Conservation (phyloP, 2,797 vertebrate genomes). For the Sardinella longiceps region DNA sequence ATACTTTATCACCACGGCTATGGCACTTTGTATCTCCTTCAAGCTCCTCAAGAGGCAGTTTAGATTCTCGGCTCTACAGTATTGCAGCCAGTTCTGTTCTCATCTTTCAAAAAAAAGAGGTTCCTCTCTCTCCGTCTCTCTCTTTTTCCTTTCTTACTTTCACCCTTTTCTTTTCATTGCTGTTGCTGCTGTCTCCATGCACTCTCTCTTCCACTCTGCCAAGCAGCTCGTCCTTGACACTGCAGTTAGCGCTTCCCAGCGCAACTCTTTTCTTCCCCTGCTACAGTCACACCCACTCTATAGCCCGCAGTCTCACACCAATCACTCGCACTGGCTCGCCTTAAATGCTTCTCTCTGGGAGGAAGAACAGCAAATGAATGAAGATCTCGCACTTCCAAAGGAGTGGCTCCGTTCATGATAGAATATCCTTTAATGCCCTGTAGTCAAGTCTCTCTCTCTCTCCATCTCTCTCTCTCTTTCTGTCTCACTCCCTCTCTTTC, state of each 20-base stretch:
- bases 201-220: constrained; percentile 29
- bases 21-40: not conserved
- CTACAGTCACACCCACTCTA: constrained; percentile 41
- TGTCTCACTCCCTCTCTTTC: constrained; percentile 27
- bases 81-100: not conserved
- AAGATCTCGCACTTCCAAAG: constrained; percentile 39
- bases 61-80: not conserved
- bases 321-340: constrained; percentile 33
- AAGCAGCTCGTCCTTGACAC: constrained; percentile 42
- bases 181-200: not conserved
- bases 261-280: constrained; percentile 38
- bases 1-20: not conserved
- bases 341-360: constrained; percentile 12
- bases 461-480: constrained; percentile 4
- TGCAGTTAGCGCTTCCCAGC: constrained; percentile 31
- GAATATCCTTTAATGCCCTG: constrained; percentile 46
- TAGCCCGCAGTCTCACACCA: constrained; percentile 40
- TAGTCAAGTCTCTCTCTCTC: constrained; percentile 37
- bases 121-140: constrained; percentile 5
- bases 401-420: constrained; percentile 35
- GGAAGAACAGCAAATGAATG: constrained; percentile 39
- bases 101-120: not conserved
- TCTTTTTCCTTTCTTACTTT: not conserved
- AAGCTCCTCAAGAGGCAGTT: not conserved
- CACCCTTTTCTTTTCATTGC: not conserved